Percentiles rank a stretch among this genome's conserved stretches.
phyloP scores from a whole-genome alignment of 2,888 invertebrate species.

The Yponomeuta sedellus region DNA sequence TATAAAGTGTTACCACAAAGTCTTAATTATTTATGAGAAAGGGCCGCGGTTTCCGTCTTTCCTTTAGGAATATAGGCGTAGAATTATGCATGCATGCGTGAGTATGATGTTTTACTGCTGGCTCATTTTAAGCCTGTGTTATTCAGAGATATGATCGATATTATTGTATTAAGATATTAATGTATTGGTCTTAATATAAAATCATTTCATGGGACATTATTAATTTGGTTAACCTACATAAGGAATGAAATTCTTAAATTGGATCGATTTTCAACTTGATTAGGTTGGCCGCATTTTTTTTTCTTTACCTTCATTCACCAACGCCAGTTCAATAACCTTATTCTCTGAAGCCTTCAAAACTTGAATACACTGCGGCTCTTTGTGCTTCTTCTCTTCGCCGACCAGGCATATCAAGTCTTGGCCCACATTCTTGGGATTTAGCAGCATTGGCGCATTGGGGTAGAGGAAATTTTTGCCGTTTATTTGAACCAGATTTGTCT shows the following conservation, averaged over 20 bases:
- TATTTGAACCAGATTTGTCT: constrained; percentile 68
- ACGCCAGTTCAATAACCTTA: constrained; percentile 73
- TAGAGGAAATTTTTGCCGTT: constrained; percentile 77
- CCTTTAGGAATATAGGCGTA: too few species aligned
- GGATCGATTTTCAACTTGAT: neutral
- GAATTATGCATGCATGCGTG: too few species aligned
- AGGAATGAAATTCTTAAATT: neutral
- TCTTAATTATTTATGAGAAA: too few species aligned
- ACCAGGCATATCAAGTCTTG: constrained; percentile 51
- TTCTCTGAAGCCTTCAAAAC: constrained; percentile 63
- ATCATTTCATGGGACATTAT: too few species aligned
- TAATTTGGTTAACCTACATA: neutral
- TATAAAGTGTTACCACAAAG: too few species aligned
- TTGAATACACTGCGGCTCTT: constrained; percentile 74
- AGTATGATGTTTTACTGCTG: too few species aligned
- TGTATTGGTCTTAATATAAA: too few species aligned
- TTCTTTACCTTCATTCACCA: constrained; percentile 77
- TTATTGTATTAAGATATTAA: too few species aligned
- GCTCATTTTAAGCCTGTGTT: too few species aligned
- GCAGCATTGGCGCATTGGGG: constrained; percentile 75
- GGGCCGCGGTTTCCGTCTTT: too few species aligned
- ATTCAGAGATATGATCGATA: too few species aligned
- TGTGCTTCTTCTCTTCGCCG: constrained; percentile 44
- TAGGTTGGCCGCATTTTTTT: neutral
- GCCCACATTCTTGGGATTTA: constrained; percentile 62